phyloP scores from a whole-genome alignment of 1,140 invertebrate genomes.

The Drosophila tropicalis region DNA sequence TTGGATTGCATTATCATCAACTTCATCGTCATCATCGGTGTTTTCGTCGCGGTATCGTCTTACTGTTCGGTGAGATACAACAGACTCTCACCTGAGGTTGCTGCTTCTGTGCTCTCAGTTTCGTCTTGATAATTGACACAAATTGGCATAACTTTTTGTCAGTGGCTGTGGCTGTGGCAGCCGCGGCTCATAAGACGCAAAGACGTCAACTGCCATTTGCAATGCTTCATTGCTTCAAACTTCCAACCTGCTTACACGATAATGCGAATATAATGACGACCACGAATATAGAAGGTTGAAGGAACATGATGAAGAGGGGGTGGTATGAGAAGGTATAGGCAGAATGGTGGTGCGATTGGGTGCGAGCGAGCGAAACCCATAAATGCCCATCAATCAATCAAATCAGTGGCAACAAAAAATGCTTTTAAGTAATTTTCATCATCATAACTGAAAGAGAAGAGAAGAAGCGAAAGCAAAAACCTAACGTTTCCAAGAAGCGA shows the following conservation, averaged over 20 bases:
- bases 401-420: slow-evolving; percentile 71
- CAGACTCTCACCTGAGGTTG: background rate
- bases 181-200: slow-evolving; percentile 56
- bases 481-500: background rate
- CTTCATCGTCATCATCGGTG: too few relatives aligned
- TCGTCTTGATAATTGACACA: slow-evolving; percentile 72
- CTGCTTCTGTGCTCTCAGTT: background rate
- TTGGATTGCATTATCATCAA: slow-evolving; percentile 3
- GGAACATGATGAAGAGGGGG: slow-evolving; percentile 61
- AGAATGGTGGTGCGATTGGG: background rate
- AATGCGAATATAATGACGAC: slow-evolving; percentile 77
- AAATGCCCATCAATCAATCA: slow-evolving; percentile 80
- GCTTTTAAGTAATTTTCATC: slow-evolving; percentile 81
- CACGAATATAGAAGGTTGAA: background rate
- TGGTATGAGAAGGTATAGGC: background rate
- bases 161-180: slow-evolving; percentile 4
- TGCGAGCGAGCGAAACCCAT: slow-evolving; percentile 39
- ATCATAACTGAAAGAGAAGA: slow-evolving; percentile 39
- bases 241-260: slow-evolving; percentile 57
- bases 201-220: slow-evolving; percentile 78
- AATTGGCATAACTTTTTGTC: slow-evolving; percentile 79
- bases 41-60: background rate
- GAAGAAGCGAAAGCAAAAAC: background rate
- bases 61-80: background rate
- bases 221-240: slow-evolving; percentile 58